phyloP scores from a whole-genome alignment of 2,797 vertebrate genomes.

The Myotis myotis region DNA sequence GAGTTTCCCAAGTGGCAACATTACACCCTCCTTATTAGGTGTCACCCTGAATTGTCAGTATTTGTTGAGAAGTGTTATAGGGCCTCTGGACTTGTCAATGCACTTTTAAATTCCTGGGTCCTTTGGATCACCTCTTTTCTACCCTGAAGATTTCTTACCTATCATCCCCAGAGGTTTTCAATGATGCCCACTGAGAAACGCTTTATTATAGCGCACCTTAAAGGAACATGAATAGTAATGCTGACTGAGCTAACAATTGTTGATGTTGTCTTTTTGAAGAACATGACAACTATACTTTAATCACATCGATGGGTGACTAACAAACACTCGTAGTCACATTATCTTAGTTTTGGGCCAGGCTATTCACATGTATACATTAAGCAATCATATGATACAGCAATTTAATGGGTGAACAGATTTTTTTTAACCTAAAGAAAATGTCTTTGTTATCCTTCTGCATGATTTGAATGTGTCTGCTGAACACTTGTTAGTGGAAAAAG shows the following conservation, averaged over 20 bases:
- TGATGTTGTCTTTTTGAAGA: background rate
- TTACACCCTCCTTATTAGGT: background rate
- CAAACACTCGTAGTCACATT: background rate
- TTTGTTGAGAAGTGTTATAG: background rate
- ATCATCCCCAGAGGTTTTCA: background rate
- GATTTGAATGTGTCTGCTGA: background rate
- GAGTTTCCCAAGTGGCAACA: background rate
- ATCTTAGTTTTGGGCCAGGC: background rate
- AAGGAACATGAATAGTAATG: background rate
- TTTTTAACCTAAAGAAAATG: constrained; percentile 5
- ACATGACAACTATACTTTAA: background rate
- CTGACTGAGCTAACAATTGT: background rate
- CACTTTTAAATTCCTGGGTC: background rate
- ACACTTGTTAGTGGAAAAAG: background rate
- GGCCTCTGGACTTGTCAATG: background rate
- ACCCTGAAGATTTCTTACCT: background rate
- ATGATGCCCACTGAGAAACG: background rate
- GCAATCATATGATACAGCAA: background rate
- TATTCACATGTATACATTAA: background rate
- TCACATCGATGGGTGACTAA: background rate
- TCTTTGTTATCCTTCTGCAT: background rate
- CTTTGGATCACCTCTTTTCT: background rate
- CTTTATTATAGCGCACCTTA: background rate
- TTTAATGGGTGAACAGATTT: background rate
- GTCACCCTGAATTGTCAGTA: background rate